Conservation (phyloP, 2,113 vertebrate genomes). For the Chaenocephalus aceratus region DNA sequence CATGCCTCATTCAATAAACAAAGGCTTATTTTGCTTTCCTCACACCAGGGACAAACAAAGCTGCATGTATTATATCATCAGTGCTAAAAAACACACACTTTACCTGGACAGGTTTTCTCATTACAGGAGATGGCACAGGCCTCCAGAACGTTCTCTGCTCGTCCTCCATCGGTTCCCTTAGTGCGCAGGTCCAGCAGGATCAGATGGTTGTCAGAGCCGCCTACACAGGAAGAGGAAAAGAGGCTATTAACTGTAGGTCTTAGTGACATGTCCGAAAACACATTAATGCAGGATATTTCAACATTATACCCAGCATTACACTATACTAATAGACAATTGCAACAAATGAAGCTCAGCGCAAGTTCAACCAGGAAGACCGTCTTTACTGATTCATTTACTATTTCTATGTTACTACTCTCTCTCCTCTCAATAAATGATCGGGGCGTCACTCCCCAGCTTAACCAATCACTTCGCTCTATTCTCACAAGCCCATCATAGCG, state of each 20-base stretch:
- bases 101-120: conserved; percentile 98
- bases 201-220: conserved; percentile 96
- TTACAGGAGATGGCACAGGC: conserved; percentile 96
- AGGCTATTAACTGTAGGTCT: background rate
- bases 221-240: conserved; percentile 73
- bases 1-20: background rate
- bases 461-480: too few species aligned
- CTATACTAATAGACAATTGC: too few species aligned
- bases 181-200: conserved; percentile 93
- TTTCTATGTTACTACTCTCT: too few species aligned
- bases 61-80: background rate
- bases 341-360: too few species aligned
- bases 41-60: background rate
- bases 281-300: too few species aligned
- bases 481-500: too few species aligned
- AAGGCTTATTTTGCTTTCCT: background rate
- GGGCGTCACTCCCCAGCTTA: too few species aligned
- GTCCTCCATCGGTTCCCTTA: conserved; percentile 91
- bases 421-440: too few species aligned
- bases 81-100: background rate
- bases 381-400: too few species aligned
- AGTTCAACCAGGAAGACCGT: too few species aligned
- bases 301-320: too few species aligned
- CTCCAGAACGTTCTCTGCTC: conserved; percentile 95
- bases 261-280: too few species aligned